Base-by-base conservation (phyloP, 2,113 vertebrate species). In the Psammodynastes pulverulentus region DNA sequence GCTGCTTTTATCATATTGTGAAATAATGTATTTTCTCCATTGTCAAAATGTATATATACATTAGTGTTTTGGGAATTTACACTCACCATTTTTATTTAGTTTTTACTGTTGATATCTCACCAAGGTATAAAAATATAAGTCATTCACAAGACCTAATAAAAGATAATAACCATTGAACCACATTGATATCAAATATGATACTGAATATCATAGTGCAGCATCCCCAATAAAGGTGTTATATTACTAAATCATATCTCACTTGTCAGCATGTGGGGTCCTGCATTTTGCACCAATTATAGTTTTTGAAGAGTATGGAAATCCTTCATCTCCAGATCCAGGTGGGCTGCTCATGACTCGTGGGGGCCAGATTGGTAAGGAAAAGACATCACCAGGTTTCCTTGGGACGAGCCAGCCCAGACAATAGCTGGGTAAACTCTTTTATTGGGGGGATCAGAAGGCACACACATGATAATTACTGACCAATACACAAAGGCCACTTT, bases 1-100 rank as follows among this genome's bases (percentile, higher is more conserved):
- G 13, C 53, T 92, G 52, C 88, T 15, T 93, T 94, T 2, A 89
- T 72, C 92, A 93, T 4, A 10, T 93, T 89, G 90, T 51, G 79
- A 90, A 93, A 45, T 1, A 92, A 91, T 4, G 1, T 39, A 52
- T 94, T 89, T 56, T 87, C 89, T 17, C 67, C 48, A 89, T 95
- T 87, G 51, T 12, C 45, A 0, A 19, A 88, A 45, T 29, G 12
- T 23, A 2, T n/a, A 53, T 1, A 49, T 10, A 49, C 48, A 93
- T 43, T 43, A 79, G 19, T 39, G 72, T 43, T 79, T 43, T 21
- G 8, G 19, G 72, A 79, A 79, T 43, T 79, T 43, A 79, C 2
- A 79, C 17, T 43, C 34, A 49, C 72, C 34, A 79, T 19, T 17
- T 39, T 79, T 43, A 39, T 79, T 21, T 23, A 43, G 4, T 39